Evolutionary conservation across 2,888 invertebrate species (phyloP).

Genomic region (Peribatodes rhomboidaria): DNA sequence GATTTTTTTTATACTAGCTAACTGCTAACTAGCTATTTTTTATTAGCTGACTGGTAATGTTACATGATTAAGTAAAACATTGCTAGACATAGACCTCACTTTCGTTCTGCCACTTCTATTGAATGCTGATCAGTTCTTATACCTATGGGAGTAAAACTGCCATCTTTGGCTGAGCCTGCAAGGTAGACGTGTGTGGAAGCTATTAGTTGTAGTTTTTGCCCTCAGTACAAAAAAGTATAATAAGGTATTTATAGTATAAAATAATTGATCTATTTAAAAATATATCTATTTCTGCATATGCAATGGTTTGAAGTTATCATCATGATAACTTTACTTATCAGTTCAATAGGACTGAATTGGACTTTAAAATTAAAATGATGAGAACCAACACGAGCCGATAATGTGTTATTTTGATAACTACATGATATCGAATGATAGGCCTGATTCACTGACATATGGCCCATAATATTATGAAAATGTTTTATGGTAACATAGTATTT

Average conservation of each 20-base stretch:
- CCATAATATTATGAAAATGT: not conserved
- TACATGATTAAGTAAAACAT: no score
- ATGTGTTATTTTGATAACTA: conserved; percentile 76
- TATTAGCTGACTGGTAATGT: no score
- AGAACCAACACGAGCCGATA: conserved; percentile 75
- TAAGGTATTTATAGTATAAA: no score
- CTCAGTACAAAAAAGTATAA: no score
- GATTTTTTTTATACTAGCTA: not conserved
- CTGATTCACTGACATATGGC: conserved; percentile 58
- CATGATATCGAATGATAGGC: conserved; percentile 80
- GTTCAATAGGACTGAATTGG: conserved; percentile 3
- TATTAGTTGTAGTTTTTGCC: no score
- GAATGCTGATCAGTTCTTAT: no score
- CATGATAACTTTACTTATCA: not conserved
- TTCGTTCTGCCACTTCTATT: no score
- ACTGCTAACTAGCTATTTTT: not conserved
- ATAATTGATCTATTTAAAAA: no score
- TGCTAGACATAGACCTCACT: no score
- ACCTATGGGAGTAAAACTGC: no score
- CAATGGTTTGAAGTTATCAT: not conserved
- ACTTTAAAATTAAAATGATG: conserved; percentile 60
- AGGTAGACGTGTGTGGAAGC: no score
- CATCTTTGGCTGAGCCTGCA: no score
- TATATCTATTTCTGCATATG: not conserved
- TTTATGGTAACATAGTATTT: not conserved